Evolutionary conservation across 2,113 vertebrate genomes (phyloP).

Genomic region (Marcusenius ussheri): DNA sequence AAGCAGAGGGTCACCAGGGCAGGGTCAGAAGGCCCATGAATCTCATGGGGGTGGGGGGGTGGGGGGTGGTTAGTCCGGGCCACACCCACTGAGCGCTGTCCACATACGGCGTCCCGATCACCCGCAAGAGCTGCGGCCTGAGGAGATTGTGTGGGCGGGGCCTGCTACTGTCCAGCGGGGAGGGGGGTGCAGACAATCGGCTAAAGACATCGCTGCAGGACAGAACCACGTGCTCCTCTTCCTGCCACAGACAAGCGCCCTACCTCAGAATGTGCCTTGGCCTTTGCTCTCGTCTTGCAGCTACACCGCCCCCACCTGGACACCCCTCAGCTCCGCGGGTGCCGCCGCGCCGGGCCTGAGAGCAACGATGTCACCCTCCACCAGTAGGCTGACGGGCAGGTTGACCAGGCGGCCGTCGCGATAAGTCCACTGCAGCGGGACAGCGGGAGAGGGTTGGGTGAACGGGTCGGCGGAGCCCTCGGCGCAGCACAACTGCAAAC

Average conservation of each 20-base stretch:
- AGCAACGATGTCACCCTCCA: slow-evolving; percentile 36
- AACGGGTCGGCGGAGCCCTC: slow-evolving; percentile 19
- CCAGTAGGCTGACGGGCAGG: slow-evolving; percentile 32
- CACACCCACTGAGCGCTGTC: slow-evolving; percentile 29
- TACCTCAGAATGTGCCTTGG: too few species aligned
- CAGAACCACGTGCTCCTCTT: slow-evolving; percentile 33
- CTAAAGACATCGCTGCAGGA: slow-evolving; percentile 31
- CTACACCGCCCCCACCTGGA: slow-evolving; percentile 26
- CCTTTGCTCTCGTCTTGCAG: not conserved
- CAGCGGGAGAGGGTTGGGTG: slow-evolving; percentile 10
- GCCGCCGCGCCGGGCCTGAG: slow-evolving; percentile 30
- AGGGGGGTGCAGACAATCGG: slow-evolving; percentile 29
- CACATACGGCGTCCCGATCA: slow-evolving; percentile 25
- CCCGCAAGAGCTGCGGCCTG: slow-evolving; percentile 35
- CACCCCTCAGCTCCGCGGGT: slow-evolving; percentile 33
- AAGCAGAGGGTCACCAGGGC: not conserved
- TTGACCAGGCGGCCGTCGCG: slow-evolving; percentile 33
- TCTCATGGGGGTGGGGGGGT: too few species aligned
- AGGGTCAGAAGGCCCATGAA: not conserved
- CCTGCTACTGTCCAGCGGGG: slow-evolving; percentile 19
- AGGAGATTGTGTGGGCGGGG: slow-evolving; percentile 30
- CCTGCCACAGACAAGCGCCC: slow-evolving; percentile 14
- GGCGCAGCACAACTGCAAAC: slow-evolving; percentile 12
- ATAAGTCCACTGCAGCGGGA: slow-evolving; percentile 34
- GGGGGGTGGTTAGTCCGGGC: not conserved